Evolutionary conservation across 2,113 vertebrate genomes (phyloP), one percentile per base, ranked within the genome.

Genomic region (Hyaena hyaena): DNA sequence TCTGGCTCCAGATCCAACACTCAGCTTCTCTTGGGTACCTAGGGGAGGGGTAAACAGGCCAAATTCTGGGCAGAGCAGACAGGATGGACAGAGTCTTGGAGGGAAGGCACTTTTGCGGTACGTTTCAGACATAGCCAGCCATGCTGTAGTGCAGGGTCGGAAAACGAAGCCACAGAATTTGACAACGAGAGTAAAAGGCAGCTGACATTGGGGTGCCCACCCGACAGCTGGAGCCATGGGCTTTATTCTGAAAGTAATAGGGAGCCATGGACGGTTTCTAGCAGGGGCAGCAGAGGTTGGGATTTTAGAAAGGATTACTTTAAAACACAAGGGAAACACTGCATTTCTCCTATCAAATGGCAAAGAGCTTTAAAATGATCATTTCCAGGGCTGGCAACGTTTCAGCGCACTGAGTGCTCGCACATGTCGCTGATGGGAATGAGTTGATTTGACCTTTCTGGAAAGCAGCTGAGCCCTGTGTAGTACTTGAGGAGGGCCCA

Each of bases 291-390:
- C 23, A 39, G 65, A 68, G 21, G 35, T 43, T 45, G 45, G 53
- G 48, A 63, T 76, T 95, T 93, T 89, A 53, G 73, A 58, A 86
- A 92, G 92, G 82, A 83, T 45, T 93, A 39, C 35, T 91, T 50
- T 77, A 45, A 94, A 83, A 79, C 58, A 33, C 88, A 53, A 17
- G 28, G 58, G 61, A 90, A 53, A 90, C 48, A 31, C 71, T 80
- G 26, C 39, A 21, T 94, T 96, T 63, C 68, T 61, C 55, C 45
- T 45, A n/a, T 85, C 35, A 71, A 35, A 68, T 65, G 61, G 9
- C 90, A 82, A 53, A 88, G 80, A 77, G 43, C n/a, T 77, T 93
- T 71, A 82, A 76, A 82, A 83, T 43, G 39, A n/a, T 69, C 6
- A 4, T 43, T 69, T 8, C 58, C 35, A 28, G 35, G 9, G 31